A percentile compares a stretch with the other conserved stretches of the same genome.
Evolutionary conservation across 1,140 invertebrate species (phyloP).

Genomic region (Drosophila obscura): DNA sequence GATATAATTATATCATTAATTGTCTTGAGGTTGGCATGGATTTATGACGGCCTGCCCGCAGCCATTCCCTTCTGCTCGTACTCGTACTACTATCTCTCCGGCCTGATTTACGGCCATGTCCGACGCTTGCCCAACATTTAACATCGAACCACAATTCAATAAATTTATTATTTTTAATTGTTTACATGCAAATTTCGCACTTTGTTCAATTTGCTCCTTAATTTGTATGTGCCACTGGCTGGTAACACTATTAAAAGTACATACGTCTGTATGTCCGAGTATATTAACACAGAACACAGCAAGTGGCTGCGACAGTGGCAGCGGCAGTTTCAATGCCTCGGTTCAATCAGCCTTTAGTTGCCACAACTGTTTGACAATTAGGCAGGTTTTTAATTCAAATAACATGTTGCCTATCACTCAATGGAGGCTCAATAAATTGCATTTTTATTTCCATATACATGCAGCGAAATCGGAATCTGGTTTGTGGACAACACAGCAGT

Average conservation of each 20-base stretch:
- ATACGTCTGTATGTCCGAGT: not conserved
- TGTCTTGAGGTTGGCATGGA: conserved; percentile 38
- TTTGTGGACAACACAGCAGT: conserved; percentile 6
- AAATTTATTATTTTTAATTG: conserved; percentile 46
- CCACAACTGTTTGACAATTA: conserved; percentile 25
- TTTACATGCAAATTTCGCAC: conserved; percentile 47
- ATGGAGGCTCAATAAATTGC: conserved; percentile 40
- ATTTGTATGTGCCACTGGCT: conserved; percentile 37
- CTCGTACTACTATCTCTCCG: conserved; percentile 10
- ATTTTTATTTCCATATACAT: conserved; percentile 27
- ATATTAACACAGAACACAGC: no score
- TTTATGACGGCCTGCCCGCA: conserved; percentile 45
- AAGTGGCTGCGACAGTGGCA: no score
- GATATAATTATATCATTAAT: conserved; percentile 65
- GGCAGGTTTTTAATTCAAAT: conserved; percentile 47
- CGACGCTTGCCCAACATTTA: conserved; percentile 13
- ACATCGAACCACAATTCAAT: conserved; percentile 21
- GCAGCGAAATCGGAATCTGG: conserved; percentile 20
- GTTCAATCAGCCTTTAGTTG: conserved; percentile 21
- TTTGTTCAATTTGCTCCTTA: conserved; percentile 30
- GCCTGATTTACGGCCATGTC: conserved; percentile 32
- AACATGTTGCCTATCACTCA: conserved; percentile 48
- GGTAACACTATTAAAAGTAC: conserved; percentile 36
- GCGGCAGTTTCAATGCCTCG: no score
- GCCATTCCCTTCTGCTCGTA: conserved; percentile 8